These are phyloP conservation scores for Agrotis segetum DNA, from an alignment of 2,888 invertebrate genomes.

Conservation along the genomic window DNA sequence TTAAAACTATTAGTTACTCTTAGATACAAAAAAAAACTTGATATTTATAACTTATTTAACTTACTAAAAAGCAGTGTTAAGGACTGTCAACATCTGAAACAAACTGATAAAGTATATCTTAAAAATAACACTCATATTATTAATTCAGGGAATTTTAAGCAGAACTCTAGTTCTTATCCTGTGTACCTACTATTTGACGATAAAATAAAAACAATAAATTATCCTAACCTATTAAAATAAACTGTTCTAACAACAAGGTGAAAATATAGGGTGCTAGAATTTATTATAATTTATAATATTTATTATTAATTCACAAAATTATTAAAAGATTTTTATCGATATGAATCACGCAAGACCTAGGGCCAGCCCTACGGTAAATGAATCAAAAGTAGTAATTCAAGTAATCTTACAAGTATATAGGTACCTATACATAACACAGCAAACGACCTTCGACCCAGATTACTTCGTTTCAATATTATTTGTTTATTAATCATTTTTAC, in stretches of 20 bases:
- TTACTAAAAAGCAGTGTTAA: no score
- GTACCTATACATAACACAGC: no score
- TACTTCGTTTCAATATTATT: neutral
- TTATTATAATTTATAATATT: neutral
- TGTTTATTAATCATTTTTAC: neutral
- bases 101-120: no score
- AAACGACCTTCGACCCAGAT: constrained; percentile 2
- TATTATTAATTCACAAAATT: neutral
- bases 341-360: neutral
- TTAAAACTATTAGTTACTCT: no score
- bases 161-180: no score
- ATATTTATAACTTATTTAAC: no score
- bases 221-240: neutral
- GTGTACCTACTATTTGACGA: neutral
- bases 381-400: neutral
- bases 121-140: no score
- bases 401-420: constrained; percentile 9
- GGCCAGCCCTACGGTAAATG: constrained; percentile 11
- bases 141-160: no score
- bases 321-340: constrained; percentile 8
- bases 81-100: neutral
- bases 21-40: no score
- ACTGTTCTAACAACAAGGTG: neutral
- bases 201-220: neutral
- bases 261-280: neutral